Evolutionary conservation across 2,113 vertebrate species (phyloP).

Genomic region (Eleginops maclovinus): DNA sequence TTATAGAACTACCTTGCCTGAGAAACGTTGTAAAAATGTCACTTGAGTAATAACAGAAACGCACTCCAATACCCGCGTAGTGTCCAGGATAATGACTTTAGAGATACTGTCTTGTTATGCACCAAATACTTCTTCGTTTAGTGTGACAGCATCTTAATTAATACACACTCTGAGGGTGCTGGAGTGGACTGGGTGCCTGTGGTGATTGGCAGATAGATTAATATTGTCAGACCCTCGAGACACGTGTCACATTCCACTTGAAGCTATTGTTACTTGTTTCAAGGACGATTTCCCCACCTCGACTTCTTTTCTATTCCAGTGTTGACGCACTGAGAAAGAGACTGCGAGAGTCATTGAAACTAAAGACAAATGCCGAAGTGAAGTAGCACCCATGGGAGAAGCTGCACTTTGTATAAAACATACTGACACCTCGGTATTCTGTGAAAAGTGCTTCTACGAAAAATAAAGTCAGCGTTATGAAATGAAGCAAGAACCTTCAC

Average conservation of each 20-base stretch:
- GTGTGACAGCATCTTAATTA: conserved; percentile 84
- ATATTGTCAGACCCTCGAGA: conserved; percentile 83
- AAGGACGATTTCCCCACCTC: conserved; percentile 75
- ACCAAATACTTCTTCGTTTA: conserved; percentile 79
- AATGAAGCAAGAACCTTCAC: not conserved
- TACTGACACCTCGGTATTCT: conserved; percentile 17
- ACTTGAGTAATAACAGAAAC: conserved; percentile 73
- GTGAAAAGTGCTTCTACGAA: not conserved
- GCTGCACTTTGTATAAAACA: conserved; percentile 41
- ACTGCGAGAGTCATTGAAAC: conserved; percentile 32
- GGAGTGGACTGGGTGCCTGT: conserved; percentile 62
- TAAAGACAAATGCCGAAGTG: conserved; percentile 22
- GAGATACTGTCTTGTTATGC: conserved; percentile 83
- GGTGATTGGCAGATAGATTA: conserved; percentile 87
- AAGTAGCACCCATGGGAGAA: conserved; percentile 25
- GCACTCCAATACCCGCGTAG: conserved; percentile 49
- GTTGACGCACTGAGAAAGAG: conserved; percentile 15
- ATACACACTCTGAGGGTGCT: conserved; percentile 76
- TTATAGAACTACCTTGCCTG: conserved; percentile 42
- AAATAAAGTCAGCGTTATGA: not conserved
- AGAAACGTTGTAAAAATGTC: conserved; percentile 63
- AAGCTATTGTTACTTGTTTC: conserved; percentile 78
- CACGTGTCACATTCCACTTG: conserved; percentile 76
- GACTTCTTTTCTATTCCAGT: conserved; percentile 16
- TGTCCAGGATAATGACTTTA: conserved; percentile 81